Conservation (phyloP, 2,797 vertebrate species). For the Gouania willdenowi region DNA sequence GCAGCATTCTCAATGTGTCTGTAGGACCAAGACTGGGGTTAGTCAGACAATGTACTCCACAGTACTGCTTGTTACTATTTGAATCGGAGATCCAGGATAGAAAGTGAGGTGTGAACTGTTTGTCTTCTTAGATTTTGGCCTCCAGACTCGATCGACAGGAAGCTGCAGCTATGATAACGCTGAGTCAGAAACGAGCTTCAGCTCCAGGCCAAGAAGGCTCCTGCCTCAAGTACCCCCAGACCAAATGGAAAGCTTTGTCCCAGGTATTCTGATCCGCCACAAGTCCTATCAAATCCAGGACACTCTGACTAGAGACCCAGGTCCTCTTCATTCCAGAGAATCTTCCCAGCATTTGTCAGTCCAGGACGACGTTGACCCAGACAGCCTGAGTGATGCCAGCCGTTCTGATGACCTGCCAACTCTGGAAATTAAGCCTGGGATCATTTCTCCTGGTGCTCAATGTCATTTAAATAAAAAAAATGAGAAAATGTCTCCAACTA, state of each 20-base stretch:
- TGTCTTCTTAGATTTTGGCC: conserved; percentile 53
- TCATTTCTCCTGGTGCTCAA: conserved; percentile 14
- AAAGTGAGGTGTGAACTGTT: too few species aligned
- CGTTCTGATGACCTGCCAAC: conserved; percentile 85
- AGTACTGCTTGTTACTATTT: too few species aligned
- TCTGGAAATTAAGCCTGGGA: conserved; percentile 52
- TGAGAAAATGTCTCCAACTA: conserved; percentile 51
- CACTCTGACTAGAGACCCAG: conserved; percentile 47
- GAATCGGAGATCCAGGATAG: too few species aligned
- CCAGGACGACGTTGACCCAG: conserved; percentile 89
- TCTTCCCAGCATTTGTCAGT: conserved; percentile 59
- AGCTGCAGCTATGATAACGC: conserved; percentile 55
- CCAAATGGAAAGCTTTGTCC: conserved; percentile 71
- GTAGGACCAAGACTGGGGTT: too few species aligned
- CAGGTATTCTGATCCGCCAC: conserved; percentile 75
- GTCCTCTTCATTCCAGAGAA: conserved; percentile 53
- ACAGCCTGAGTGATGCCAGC: conserved; percentile 92
- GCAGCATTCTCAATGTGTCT: too few species aligned
- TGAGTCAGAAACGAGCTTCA: conserved; percentile 76
- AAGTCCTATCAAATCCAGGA: conserved; percentile 69
- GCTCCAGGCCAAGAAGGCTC: conserved; percentile 82
- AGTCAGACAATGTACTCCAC: too few species aligned
- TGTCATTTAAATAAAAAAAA: too few species aligned
- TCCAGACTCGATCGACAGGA: conserved; percentile 29
- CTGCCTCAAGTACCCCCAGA: conserved; percentile 90